Evolutionary conservation across 1,140 invertebrate species (phyloP).

Genomic region (Metopolophium dirhodum): DNA sequence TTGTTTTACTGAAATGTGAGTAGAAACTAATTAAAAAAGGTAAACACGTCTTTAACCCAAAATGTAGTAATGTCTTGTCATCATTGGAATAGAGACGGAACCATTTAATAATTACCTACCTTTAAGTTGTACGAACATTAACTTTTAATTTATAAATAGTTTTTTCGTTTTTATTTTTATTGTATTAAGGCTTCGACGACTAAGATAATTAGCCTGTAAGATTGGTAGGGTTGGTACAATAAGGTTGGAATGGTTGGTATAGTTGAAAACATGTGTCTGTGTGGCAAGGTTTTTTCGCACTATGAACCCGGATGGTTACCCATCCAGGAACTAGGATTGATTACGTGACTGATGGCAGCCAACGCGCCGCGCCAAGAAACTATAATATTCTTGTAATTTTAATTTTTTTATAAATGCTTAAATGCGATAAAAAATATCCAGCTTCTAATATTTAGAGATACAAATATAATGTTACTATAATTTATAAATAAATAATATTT

Average conservation of each 20-base stretch:
- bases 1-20: neutral
- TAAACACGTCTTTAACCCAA: neutral
- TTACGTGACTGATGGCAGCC: too few relatives aligned
- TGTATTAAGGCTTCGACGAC: too few relatives aligned
- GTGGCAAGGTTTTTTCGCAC: too few relatives aligned
- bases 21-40: neutral
- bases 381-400: neutral
- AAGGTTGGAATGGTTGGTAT: too few relatives aligned
- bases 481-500: neutral
- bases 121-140: neutral
- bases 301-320: too few relatives aligned
- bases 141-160: neutral
- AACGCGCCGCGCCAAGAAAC: too few relatives aligned
- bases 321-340: too few relatives aligned
- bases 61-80: neutral
- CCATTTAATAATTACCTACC: neutral
- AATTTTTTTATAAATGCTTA: neutral
- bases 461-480: neutral
- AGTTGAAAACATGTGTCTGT: too few relatives aligned
- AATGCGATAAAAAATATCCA: too few relatives aligned
- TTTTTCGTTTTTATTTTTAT: neutral
- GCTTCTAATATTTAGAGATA: neutral
- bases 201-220: too few relatives aligned
- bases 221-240: too few relatives aligned
- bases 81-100: too few relatives aligned